A percentile compares a stretch with the other conserved stretches of the same genome.
phyloP scores from a whole-genome alignment of 2,888 invertebrate genomes.

The Gryllus longicercus region DNA sequence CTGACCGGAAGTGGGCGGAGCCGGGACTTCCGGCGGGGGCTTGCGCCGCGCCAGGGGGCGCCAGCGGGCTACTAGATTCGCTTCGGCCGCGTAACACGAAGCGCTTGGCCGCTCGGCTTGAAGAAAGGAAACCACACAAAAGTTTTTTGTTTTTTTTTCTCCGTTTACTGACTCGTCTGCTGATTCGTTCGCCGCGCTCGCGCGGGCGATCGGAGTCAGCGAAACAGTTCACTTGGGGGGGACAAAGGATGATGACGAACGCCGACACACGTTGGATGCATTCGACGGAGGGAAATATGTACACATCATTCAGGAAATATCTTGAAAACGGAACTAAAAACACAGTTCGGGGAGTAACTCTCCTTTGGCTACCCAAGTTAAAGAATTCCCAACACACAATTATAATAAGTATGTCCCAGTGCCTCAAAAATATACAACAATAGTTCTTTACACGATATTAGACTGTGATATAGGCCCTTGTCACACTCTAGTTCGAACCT shows the following conservation, averaged over 20 bases:
- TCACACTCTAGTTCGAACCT: background rate
- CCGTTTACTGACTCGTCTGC: background rate
- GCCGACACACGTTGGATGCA: background rate
- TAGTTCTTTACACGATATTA: background rate
- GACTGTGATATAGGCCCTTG: background rate
- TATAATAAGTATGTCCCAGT: background rate
- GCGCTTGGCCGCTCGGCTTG: background rate
- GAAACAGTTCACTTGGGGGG: too few species aligned
- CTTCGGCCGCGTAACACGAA: background rate
- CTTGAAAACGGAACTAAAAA: background rate
- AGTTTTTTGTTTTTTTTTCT: background rate
- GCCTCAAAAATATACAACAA: constrained; percentile 7
- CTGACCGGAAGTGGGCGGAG: too few species aligned
- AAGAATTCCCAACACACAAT: background rate
- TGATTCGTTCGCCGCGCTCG: background rate
- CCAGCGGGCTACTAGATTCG: too few species aligned
- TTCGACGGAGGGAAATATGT: background rate
- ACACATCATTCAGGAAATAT: constrained; percentile 1
- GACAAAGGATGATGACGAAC: too few species aligned
- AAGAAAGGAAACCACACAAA: constrained; percentile 17
- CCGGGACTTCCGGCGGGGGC: too few species aligned
- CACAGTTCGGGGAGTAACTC: background rate
- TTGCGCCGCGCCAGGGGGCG: too few species aligned
- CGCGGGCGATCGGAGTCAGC: too few species aligned
- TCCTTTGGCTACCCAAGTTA: background rate